phyloP scores from a whole-genome alignment of 2,797 vertebrate species.

The Glyptemys insculpta region DNA sequence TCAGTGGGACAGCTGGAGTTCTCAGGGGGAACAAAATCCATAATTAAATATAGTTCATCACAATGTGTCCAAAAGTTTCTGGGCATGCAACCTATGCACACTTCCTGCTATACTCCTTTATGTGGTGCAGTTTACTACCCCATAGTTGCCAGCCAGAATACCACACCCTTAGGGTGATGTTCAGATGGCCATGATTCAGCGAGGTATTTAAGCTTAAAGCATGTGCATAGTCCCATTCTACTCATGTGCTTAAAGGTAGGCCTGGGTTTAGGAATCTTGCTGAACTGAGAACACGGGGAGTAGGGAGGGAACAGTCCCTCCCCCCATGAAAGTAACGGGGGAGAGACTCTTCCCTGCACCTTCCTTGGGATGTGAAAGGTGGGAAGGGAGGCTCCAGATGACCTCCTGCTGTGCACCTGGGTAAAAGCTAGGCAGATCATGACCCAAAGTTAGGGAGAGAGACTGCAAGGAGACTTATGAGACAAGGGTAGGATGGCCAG shows the following conservation, averaged over 20 bases:
- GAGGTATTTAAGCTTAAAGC: neutral
- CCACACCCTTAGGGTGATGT: fast-evolving
- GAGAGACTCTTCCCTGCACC: neutral
- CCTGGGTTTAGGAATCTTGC: neutral
- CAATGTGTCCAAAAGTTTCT: slow-evolving; percentile 9
- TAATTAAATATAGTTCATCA: slow-evolving; percentile 36
- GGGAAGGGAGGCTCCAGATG: neutral
- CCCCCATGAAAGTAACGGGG: neutral
- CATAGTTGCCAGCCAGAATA: neutral
- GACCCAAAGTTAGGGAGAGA: neutral
- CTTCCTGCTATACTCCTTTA: neutral
- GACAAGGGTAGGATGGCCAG: neutral
- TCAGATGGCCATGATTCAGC: neutral
- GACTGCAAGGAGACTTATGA: neutral
- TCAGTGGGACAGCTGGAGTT: slow-evolving; percentile 29
- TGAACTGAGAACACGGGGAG: neutral
- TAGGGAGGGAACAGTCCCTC: fast-evolving
- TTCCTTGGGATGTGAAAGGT: neutral
- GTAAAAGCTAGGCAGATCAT: neutral
- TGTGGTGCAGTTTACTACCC: neutral
- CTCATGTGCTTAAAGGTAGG: neutral
- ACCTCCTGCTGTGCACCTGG: fast-evolving
- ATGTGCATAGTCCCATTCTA: neutral
- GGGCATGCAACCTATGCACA: neutral
- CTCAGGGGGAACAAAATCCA: slow-evolving; percentile 29